These are phyloP conservation scores for Amaurobius ferox DNA, from an alignment of 2,888 invertebrate genomes.

Conservation along the genomic window DNA sequence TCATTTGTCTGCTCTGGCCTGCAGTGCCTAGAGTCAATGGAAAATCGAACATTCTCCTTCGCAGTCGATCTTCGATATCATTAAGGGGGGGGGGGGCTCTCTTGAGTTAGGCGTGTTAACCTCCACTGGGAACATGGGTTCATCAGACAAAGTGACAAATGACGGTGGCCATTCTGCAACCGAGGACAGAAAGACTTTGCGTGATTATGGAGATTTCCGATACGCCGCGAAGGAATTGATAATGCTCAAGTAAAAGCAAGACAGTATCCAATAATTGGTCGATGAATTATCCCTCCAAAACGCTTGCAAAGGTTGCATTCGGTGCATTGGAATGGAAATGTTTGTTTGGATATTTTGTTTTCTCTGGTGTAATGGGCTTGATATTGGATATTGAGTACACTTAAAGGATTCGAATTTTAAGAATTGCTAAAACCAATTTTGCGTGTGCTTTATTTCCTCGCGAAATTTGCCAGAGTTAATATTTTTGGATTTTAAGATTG, in stretches of 20 bases:
- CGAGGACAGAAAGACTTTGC: constrained; percentile 16
- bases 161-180: background rate
- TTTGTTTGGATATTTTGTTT: too few relatives aligned
- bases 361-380: too few relatives aligned
- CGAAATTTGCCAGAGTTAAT: too few relatives aligned
- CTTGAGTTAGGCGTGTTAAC: background rate
- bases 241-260: background rate
- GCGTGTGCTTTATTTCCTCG: too few relatives aligned
- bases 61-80: background rate
- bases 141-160: constrained; percentile 1
- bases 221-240: constrained; percentile 19
- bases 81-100: background rate
- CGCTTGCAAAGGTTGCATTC: background rate
- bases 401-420: too few relatives aligned
- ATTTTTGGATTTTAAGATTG: too few relatives aligned
- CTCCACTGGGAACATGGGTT: background rate
- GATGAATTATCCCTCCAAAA: background rate
- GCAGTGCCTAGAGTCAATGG: background rate
- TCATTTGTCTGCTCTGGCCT: too few relatives aligned
- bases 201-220: constrained; percentile 62
- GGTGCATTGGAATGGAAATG: too few relatives aligned
- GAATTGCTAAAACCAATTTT: too few relatives aligned
- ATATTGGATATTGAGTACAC: too few relatives aligned
- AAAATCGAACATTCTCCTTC: background rate
- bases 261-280: background rate